phyloP scores from a whole-genome alignment of 2,888 invertebrate species.

The Homarus gammarus region DNA sequence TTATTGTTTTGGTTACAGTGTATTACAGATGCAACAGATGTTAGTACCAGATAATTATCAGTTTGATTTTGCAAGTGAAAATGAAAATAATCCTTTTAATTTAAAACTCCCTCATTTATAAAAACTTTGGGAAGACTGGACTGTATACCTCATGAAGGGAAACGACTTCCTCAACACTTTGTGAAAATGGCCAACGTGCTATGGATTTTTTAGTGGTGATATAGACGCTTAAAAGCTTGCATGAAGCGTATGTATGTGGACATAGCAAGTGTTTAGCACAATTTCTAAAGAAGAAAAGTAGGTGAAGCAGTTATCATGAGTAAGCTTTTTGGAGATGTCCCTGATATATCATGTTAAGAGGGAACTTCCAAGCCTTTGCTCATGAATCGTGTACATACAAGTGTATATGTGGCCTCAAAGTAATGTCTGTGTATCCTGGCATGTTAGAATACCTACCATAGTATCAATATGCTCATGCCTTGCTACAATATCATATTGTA shows the following conservation, averaged over 20 bases:
- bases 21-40: too few species aligned
- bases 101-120: not conserved
- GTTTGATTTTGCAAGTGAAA: not conserved
- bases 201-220: slow-evolving; percentile 9
- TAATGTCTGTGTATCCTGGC: slow-evolving; percentile 32
- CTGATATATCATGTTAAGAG: slow-evolving; percentile 27
- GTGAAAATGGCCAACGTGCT: not conserved
- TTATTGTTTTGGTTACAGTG: too few species aligned
- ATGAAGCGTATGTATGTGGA: not conserved
- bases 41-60: too few species aligned
- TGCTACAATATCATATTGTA: slow-evolving; percentile 7
- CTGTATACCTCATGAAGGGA: slow-evolving; percentile 18
- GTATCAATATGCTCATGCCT: slow-evolving; percentile 39
- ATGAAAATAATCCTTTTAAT: not conserved
- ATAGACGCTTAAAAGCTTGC: slow-evolving; percentile 24
- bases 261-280: slow-evolving; percentile 41
- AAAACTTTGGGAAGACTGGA: not conserved
- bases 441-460: slow-evolving; percentile 12
- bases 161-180: not conserved
- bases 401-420: slow-evolving; percentile 51
- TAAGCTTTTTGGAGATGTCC: slow-evolving; percentile 5
- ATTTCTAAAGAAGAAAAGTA: slow-evolving; percentile 14
- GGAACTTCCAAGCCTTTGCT: slow-evolving; percentile 26
- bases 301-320: slow-evolving; percentile 18
- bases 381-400: slow-evolving; percentile 8